Evolutionary conservation across 1,140 invertebrate genomes (phyloP).

Genomic region (Tetragnatha versicolor): DNA sequence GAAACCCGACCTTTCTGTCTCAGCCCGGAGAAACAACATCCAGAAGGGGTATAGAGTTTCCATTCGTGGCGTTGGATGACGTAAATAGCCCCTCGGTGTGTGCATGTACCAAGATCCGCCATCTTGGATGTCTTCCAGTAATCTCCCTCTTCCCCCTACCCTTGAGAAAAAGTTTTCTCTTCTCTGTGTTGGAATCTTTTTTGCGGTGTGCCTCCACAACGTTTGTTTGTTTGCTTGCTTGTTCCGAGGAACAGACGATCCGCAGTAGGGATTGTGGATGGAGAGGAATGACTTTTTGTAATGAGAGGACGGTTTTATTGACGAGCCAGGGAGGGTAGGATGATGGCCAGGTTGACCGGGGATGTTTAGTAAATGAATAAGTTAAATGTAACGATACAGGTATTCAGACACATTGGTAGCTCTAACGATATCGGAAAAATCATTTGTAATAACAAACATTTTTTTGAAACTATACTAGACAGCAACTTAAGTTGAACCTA

Average conservation of each 20-base stretch:
- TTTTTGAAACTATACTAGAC: too few relatives aligned
- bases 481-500: too few relatives aligned
- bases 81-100: slow-evolving; percentile 31
- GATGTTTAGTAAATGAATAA: too few relatives aligned
- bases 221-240: neutral
- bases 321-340: neutral
- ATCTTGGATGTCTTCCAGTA: slow-evolving; percentile 51
- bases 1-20: slow-evolving; percentile 1
- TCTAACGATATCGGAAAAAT: too few relatives aligned
- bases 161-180: slow-evolving; percentile 13
- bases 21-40: slow-evolving; percentile 20
- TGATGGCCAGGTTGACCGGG: neutral
- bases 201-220: neutral
- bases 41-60: slow-evolving; percentile 42
- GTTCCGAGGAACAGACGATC: neutral
- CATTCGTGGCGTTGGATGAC: slow-evolving; percentile 42
- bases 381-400: too few relatives aligned
- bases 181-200: neutral
- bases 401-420: too few relatives aligned
- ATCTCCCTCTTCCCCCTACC: slow-evolving; percentile 2
- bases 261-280: neutral
- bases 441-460: too few relatives aligned
- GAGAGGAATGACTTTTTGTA: too few relatives aligned
- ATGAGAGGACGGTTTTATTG: neutral
- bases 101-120: slow-evolving; percentile 33